Evolutionary conservation across 2,797 vertebrate genomes (phyloP).

Genomic region (Gymnoscopelus braueri): DNA sequence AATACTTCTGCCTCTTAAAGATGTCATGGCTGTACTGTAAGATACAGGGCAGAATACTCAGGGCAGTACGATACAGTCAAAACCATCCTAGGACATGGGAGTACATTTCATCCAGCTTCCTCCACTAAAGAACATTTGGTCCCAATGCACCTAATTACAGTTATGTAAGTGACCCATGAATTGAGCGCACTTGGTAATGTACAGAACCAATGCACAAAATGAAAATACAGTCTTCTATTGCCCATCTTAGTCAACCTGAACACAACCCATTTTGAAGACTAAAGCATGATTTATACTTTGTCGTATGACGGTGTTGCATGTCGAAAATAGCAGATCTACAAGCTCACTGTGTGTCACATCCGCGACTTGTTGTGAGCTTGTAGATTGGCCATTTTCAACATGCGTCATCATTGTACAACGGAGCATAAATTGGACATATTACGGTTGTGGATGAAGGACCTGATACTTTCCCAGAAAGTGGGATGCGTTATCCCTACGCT

Average conservation of each 20-base stretch:
- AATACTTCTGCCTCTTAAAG: not conserved
- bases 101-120: no score
- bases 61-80: no score
- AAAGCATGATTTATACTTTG: conserved; percentile 11
- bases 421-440: no score
- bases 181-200: conserved; percentile 30
- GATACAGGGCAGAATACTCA: no score
- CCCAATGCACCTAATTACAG: conserved; percentile 4
- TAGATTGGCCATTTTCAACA: no score
- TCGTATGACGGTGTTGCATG: no score
- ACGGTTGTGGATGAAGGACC: conserved; percentile 59
- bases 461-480: conserved; percentile 53
- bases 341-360: no score
- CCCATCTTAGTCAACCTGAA: conserved; percentile 51
- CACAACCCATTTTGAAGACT: conserved; percentile 60
- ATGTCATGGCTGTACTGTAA: no score
- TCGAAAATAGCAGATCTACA: no score
- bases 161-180: conserved; percentile 17
- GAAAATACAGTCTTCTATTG: conserved; percentile 36
- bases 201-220: conserved; percentile 23
- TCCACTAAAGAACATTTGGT: not conserved
- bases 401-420: no score
- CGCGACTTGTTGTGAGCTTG: no score
- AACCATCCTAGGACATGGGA: no score
- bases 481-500: conserved; percentile 53